These are phyloP conservation scores for Lasiommata megera DNA, from an alignment of 2,888 invertebrate species.

Conservation along the genomic window DNA sequence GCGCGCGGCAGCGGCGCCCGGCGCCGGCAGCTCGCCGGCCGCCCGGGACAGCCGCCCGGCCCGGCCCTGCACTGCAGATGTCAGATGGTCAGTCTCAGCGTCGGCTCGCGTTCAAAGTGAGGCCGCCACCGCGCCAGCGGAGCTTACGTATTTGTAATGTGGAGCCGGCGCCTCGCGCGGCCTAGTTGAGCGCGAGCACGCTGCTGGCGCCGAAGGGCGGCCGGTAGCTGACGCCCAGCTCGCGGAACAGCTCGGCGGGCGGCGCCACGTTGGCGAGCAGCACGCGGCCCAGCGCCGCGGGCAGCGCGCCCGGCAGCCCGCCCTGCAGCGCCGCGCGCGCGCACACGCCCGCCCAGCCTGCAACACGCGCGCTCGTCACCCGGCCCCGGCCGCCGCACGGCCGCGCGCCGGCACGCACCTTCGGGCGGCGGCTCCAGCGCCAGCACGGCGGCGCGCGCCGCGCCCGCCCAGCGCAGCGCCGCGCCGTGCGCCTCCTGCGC, in stretches of 20 bases:
- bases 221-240: slow-evolving; percentile 88
- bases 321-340: slow-evolving; percentile 46
- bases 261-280: slow-evolving; percentile 93
- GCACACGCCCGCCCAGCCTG: slow-evolving; percentile 42
- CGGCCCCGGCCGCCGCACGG: too few species aligned
- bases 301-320: slow-evolving; percentile 45
- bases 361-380: slow-evolving; percentile 44
- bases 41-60: too few species aligned
- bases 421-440: slow-evolving; percentile 32
- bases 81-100: too few species aligned
- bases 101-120: too few species aligned
- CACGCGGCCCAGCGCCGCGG: slow-evolving; percentile 73
- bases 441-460: slow-evolving; percentile 67
- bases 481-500: slow-evolving; percentile 30
- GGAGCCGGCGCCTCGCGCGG: slow-evolving; percentile 34
- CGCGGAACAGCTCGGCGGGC: slow-evolving; percentile 86
- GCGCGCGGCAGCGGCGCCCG: too few species aligned
- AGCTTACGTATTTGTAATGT: background rate
- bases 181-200: slow-evolving; percentile 61
- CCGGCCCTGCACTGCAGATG: too few species aligned
- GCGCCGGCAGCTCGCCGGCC: too few species aligned
- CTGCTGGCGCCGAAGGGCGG: slow-evolving; percentile 86
- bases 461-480: slow-evolving; percentile 83
- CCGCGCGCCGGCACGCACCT: background rate
- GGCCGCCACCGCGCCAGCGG: background rate